Base-by-base conservation (phyloP, 2,797 vertebrate genomes). In the Pitangus sulphuratus region DNA sequence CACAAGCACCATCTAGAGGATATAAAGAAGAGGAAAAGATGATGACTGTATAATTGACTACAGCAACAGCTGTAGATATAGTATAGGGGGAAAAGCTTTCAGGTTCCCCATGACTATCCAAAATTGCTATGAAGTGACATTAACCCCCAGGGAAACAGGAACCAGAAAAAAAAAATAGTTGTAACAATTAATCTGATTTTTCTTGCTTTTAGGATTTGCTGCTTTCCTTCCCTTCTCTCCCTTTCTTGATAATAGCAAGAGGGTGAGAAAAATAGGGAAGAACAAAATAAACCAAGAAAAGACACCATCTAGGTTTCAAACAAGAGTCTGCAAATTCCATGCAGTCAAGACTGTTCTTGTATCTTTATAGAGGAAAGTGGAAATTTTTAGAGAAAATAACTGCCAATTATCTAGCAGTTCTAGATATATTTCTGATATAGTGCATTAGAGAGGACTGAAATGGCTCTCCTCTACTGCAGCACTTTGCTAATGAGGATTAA, bases 1-100 rank as follows among this genome's bases (percentile, higher is more conserved):
- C 94, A 71, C 51, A 93, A 80, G 91, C 97, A 90, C 96, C 96
- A 96, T 53, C 97, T 97, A 97, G 89, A 95, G 97, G 96, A 66
- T 64, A 64, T 21, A 50, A 66, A 76, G n/a, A 47, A 22, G 7
- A 65, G 6, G 45, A 68, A 82, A 76, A 68, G 15, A 17, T 76
- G 39, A 33, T 42, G 20, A 47, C 25, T 51, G 7, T 28, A 3
- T 8, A 45, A 37, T 1, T 51, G 42, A 26, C 31, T 53, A 40
- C 22, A 60, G 51, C 7, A 70, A 18, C 8, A 60, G 21, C 33
- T 81, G 44, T 8, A 28, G 33, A 19, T 54, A 5, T 16, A 40
- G 25, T 15, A 31, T 0, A 7, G 6, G 5, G 62, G 8, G 2
- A 4, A 33, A 53, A 22, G 4, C 44, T 50, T 65, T 47, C 42